Evolutionary conservation across 2,797 vertebrate species (phyloP).

Genomic region (Alosa sapidissima): DNA sequence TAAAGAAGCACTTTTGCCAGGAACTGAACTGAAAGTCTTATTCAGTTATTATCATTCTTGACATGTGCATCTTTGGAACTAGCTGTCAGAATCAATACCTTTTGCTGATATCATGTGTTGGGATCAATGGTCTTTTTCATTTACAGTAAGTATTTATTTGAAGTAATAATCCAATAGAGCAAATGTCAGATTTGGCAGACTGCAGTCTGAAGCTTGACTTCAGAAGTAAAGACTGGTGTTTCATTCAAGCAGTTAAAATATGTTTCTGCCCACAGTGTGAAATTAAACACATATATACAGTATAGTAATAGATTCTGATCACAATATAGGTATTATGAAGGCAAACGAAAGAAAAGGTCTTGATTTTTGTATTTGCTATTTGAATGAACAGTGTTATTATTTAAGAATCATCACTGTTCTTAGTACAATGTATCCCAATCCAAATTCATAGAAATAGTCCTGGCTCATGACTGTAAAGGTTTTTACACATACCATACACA

Average conservation of each 20-base stretch:
- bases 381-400: not conserved
- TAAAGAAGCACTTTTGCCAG: slow-evolving; percentile 37
- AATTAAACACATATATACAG: not conserved
- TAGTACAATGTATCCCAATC: not conserved
- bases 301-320: not conserved
- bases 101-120: slow-evolving; percentile 43
- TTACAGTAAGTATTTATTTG: slow-evolving; percentile 50
- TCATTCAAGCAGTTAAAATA: not conserved
- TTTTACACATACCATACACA: slow-evolving; percentile 14
- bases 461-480: not conserved
- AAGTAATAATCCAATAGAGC: slow-evolving; percentile 48
- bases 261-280: not conserved
- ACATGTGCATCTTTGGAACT: slow-evolving; percentile 32
- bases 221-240: not conserved
- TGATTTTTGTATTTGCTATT: not conserved
- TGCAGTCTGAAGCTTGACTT: not conserved
- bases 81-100: slow-evolving; percentile 46
- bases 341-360: not conserved
- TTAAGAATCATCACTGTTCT: not conserved
- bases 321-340: not conserved
- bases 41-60: slow-evolving; percentile 45
- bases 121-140: slow-evolving; percentile 52
- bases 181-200: slow-evolving; percentile 10
- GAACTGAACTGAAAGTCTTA: slow-evolving; percentile 44
- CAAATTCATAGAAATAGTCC: not conserved